A percentile compares a stretch with the other conserved stretches of the same genome.
Evolutionary conservation across 2,888 invertebrate genomes (phyloP).

Genomic region (Scaptomyza polygonia): DNA sequence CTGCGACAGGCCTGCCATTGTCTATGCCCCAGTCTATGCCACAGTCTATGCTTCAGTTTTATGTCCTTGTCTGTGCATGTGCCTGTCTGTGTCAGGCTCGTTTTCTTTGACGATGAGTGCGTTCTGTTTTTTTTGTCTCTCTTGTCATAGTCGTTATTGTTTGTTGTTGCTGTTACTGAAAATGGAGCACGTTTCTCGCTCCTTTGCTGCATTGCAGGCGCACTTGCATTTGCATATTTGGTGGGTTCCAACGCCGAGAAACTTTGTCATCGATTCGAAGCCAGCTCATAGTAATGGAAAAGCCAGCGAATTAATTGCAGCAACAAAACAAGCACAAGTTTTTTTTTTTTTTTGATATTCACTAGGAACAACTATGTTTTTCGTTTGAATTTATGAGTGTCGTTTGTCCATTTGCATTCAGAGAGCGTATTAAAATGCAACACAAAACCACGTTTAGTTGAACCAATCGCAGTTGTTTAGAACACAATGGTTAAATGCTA

Average conservation of each 20-base stretch:
- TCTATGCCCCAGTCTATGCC: constrained; percentile 30
- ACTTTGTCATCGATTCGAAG: constrained; percentile 50
- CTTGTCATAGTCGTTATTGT: constrained; percentile 25
- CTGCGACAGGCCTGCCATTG: constrained; percentile 36
- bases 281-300: too few species aligned
- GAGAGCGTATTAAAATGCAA: background rate
- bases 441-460: background rate
- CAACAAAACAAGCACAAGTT: constrained; percentile 13
- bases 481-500: too few species aligned
- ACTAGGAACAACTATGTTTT: constrained; percentile 21
- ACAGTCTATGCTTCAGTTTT: constrained; percentile 8
- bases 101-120: constrained; percentile 64
- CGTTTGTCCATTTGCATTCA: constrained; percentile 38
- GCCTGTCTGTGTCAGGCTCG: constrained; percentile 42
- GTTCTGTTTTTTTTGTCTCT: constrained; percentile 20
- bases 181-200: constrained; percentile 57
- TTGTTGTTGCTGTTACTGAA: constrained; percentile 26
- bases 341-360: too few species aligned
- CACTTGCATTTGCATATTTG: constrained; percentile 77
- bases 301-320: constrained; percentile 32
- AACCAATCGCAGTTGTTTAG: too few species aligned
- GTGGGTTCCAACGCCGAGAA: constrained; percentile 20
- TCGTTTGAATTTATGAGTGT: constrained; percentile 19
- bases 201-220: constrained; percentile 73
- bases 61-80: constrained; percentile 10